Evolutionary conservation across 2,888 invertebrate species (phyloP).

Genomic region (Aproaerema taeniolella): DNA sequence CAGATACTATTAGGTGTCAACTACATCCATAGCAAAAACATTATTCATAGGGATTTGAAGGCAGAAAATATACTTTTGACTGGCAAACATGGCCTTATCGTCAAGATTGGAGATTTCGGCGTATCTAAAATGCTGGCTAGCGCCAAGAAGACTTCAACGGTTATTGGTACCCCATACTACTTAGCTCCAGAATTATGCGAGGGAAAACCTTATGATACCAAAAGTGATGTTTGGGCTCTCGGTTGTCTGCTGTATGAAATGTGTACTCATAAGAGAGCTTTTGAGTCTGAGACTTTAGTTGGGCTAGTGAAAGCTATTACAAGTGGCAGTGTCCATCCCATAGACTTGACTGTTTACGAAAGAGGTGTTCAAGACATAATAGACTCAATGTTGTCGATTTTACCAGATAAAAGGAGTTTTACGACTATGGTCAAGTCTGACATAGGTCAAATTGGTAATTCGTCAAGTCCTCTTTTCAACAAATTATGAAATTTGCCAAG

Average conservation of each 20-base stretch:
- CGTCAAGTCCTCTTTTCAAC: no score
- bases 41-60: constrained; percentile 90
- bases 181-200: constrained; percentile 91
- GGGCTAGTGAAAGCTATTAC: constrained; percentile 82
- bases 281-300: constrained; percentile 82
- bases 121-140: constrained; percentile 85
- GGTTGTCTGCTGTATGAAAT: constrained; percentile 91
- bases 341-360: constrained; percentile 75
- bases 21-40: constrained; percentile 86
- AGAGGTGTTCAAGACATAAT: constrained; percentile 80
- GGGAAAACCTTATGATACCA: constrained; percentile 84
- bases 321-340: constrained; percentile 78
- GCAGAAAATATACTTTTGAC: constrained; percentile 89
- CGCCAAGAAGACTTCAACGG: constrained; percentile 77
- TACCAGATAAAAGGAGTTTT: no score
- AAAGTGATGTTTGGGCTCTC: constrained; percentile 92
- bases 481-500: no score
- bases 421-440: no score
- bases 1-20: constrained; percentile 87
- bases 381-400: constrained; percentile 78
- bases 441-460: no score
- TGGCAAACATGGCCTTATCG: constrained; percentile 80
- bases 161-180: constrained; percentile 89
- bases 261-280: constrained; percentile 83
- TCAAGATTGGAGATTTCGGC: constrained; percentile 92